These are phyloP conservation scores for Marasmarcha lunaedactyla DNA, from an alignment of 2,888 invertebrate species.

Conservation along the genomic window DNA sequence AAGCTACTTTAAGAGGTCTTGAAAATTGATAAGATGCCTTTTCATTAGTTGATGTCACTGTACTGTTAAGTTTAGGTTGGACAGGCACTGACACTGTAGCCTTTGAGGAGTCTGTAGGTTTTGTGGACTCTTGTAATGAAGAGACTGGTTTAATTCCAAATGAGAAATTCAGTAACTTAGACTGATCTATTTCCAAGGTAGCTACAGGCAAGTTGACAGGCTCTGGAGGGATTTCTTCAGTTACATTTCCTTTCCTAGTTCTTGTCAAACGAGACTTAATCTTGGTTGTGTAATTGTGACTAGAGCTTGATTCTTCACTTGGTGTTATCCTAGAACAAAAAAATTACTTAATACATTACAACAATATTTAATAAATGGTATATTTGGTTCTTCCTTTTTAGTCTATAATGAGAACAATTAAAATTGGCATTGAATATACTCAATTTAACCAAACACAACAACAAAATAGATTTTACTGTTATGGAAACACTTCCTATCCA, in stretches of 20 bases:
- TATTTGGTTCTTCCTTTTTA: no score
- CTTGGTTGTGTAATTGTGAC: constrained; percentile 32
- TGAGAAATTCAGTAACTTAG: constrained; percentile 41
- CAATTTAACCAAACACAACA: no score
- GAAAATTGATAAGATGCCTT: constrained; percentile 32
- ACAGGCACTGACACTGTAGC: background rate
- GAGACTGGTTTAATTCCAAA: constrained; percentile 18
- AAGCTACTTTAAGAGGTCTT: constrained; percentile 22
- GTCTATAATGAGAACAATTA: no score
- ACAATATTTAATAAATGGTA: no score
- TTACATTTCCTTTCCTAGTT: constrained; percentile 21
- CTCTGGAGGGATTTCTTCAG: constrained; percentile 17
- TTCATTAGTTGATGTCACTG: constrained; percentile 14
- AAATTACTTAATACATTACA: constrained; percentile 2
- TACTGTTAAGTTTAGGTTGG: constrained; percentile 3
- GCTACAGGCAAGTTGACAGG: constrained; percentile 34
- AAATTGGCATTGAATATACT: no score
- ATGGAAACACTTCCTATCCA: no score
- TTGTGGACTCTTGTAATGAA: background rate
- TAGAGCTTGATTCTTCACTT: constrained; percentile 11
- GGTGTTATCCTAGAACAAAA: constrained; percentile 24
- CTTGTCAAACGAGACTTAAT: constrained; percentile 34
- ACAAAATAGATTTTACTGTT: no score
- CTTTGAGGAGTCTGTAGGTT: background rate
- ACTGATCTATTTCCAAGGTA: constrained; percentile 34